A percentile compares a stretch with the other conserved stretches of the same genome.
These are phyloP conservation scores for Microcebus ravelobensis DNA, from an alignment of 2,113 vertebrate species.

Conservation along the genomic window DNA sequence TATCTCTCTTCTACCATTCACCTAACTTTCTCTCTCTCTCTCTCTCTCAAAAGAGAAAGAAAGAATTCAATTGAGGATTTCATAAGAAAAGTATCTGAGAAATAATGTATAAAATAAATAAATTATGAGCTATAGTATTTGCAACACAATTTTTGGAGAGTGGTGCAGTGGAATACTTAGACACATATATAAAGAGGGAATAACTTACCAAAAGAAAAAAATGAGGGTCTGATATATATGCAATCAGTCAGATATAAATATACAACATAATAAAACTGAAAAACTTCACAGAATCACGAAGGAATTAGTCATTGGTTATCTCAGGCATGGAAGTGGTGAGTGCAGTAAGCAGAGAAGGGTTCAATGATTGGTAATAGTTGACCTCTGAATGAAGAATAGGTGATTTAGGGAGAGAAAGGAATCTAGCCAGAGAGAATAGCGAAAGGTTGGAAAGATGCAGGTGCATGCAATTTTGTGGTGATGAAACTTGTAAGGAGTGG, in stretches of 20 bases:
- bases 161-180: neutral
- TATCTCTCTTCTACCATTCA: neutral
- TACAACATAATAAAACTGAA: neutral
- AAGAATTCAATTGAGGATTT: neutral
- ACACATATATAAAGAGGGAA: neutral
- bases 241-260: neutral
- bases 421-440: neutral
- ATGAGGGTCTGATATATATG: too few species aligned
- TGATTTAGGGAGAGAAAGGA: neutral
- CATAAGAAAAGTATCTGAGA: neutral
- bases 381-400: neutral
- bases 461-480: rapidly evolving
- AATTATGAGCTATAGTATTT: neutral
- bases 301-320: neutral
- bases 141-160: neutral
- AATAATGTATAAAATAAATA: neutral
- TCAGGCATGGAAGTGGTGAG: neutral
- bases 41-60: neutral
- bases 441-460: too few species aligned
- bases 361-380: neutral
- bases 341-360: neutral
- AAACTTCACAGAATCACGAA: neutral
- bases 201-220: neutral
- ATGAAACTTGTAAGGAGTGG: neutral
- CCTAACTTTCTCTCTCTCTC: neutral